A percentile compares a stretch with the other conserved stretches of the same genome.
phyloP scores from a whole-genome alignment of 2,797 vertebrate species.

The Lutjanus campechanus region DNA sequence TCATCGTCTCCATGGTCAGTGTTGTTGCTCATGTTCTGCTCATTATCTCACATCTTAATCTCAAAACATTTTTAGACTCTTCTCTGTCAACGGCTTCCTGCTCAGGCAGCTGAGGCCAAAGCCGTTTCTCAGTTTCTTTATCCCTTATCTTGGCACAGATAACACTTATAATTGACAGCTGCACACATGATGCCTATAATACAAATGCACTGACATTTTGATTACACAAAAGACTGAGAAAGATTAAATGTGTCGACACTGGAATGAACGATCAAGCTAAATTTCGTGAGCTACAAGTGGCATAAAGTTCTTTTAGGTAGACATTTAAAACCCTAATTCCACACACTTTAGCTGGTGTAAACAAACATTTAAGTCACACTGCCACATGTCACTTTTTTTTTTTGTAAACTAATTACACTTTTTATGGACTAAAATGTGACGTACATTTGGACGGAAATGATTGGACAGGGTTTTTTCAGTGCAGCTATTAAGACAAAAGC shows the following conservation, averaged over 20 bases:
- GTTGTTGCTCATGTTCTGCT: background rate
- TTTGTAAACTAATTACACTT: constrained; percentile 72
- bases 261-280: constrained; percentile 8
- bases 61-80: constrained; percentile 1
- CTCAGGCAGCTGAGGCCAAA: background rate
- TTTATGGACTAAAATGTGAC: constrained; percentile 37
- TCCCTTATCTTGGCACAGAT: constrained; percentile 48
- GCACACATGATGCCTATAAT: background rate
- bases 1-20: background rate
- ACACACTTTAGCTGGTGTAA: constrained; percentile 48
- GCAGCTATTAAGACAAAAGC: constrained; percentile 49
- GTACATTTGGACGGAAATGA: constrained; percentile 69
- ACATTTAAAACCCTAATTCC: constrained; percentile 54
- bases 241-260: constrained; percentile 21
- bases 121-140: constrained; percentile 12
- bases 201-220: constrained; percentile 11
- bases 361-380: constrained; percentile 58
- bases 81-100: background rate
- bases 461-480: constrained; percentile 54
- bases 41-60: constrained; percentile 12
- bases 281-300: constrained; percentile 40
- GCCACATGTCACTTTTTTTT: constrained; percentile 39
- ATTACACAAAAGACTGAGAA: constrained; percentile 11
- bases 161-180: background rate
- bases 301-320: constrained; percentile 32